A percentile compares a stretch with the other conserved stretches of the same genome.
Evolutionary conservation across 2,113 vertebrate species (phyloP).

Genomic region (Vidua chalybeata): DNA sequence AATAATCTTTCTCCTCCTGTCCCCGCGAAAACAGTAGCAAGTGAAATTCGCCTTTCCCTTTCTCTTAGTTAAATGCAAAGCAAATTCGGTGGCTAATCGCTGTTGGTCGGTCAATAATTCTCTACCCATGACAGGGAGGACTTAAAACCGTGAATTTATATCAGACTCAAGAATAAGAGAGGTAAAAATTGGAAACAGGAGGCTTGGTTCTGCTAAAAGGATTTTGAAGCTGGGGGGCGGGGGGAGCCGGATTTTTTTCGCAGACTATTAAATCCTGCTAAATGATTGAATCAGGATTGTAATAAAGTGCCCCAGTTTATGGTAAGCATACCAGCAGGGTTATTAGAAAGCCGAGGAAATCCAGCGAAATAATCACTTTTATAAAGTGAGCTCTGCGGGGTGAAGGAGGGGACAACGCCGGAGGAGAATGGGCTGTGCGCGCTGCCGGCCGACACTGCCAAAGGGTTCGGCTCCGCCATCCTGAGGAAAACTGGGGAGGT

Average conservation of each 20-base stretch:
- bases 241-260: slow-evolving; percentile 42
- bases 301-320: slow-evolving; percentile 36
- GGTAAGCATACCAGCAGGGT: slow-evolving; percentile 32
- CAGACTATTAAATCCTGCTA: slow-evolving; percentile 65
- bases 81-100: neutral
- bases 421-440: neutral
- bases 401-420: slow-evolving; percentile 59
- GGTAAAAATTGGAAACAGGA: slow-evolving; percentile 66
- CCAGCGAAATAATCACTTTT: slow-evolving; percentile 66
- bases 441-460: neutral
- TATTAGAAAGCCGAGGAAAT: slow-evolving; percentile 55
- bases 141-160: neutral
- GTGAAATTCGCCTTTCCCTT: neutral
- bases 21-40: neutral
- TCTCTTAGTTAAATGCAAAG: neutral
- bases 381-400: slow-evolving; percentile 49
- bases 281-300: slow-evolving; percentile 57
- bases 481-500: neutral
- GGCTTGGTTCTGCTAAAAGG: neutral
- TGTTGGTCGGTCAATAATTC: neutral
- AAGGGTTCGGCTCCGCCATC: neutral
- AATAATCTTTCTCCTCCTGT: neutral
- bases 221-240: neutral
- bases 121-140: neutral
- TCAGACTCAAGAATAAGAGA: slow-evolving; percentile 30